Conservation (phyloP, 1,140 invertebrate genomes). For the Drosophila lini region DNA sequence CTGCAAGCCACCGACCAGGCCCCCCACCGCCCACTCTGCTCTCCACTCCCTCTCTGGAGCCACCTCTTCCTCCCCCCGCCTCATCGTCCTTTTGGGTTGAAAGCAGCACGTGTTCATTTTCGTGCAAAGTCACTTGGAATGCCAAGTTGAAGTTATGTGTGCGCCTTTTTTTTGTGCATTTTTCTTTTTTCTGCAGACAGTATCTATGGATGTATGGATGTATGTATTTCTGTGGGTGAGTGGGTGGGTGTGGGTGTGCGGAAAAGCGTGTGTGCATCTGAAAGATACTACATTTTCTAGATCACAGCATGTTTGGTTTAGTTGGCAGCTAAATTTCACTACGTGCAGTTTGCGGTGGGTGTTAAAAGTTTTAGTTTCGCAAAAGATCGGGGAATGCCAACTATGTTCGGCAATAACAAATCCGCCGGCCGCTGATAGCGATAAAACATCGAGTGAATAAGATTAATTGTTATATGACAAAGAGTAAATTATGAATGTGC, state of each 20-base stretch:
- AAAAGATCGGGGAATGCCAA: conserved; percentile 22
- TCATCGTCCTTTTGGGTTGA: conserved; percentile 35
- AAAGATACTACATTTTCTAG: conserved; percentile 57
- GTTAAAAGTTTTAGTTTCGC: conserved; percentile 19
- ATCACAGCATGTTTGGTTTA: conserved; percentile 55
- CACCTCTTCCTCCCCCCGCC: neutral
- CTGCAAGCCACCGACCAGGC: conserved; percentile 59
- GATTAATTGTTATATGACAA: conserved; percentile 19
- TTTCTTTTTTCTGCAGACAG: conserved; percentile 13
- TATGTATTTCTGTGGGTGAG: conserved; percentile 11
- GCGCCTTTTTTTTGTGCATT: conserved; percentile 19
- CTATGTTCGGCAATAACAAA: conserved; percentile 37
- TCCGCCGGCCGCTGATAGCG: conserved; percentile 54
- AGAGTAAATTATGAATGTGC: conserved; percentile 35
- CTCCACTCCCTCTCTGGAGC: conserved; percentile 14
- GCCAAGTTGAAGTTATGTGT: conserved; percentile 58
- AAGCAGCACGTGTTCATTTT: conserved; percentile 79
- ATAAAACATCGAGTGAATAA: conserved; percentile 39
- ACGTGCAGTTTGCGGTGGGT: conserved; percentile 55
- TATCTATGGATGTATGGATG: neutral
- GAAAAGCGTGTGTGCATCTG: conserved; percentile 55
- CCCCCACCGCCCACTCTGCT: neutral
- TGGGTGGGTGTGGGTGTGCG: conserved; percentile 34
- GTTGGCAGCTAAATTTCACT: conserved; percentile 66
- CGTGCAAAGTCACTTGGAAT: conserved; percentile 67